These are phyloP conservation scores for Pammene aurita DNA, from an alignment of 2,888 invertebrate species.

Conservation along the genomic window DNA sequence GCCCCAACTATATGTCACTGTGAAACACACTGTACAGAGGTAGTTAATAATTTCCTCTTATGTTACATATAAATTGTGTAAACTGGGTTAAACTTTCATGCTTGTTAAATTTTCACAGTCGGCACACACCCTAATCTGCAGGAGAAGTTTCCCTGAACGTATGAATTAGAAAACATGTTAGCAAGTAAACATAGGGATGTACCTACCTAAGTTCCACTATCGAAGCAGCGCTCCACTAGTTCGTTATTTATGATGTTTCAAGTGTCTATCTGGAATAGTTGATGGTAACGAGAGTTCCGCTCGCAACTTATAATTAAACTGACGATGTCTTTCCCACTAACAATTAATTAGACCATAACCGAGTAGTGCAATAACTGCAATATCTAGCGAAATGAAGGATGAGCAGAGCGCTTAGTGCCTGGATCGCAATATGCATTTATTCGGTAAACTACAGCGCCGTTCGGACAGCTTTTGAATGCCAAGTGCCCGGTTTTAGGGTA, in stretches of 20 bases:
- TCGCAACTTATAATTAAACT: conserved; percentile 69
- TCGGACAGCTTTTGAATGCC: conserved; percentile 31
- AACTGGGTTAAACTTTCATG: conserved; percentile 37
- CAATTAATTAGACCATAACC: conserved; percentile 71
- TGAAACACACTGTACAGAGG: background rate
- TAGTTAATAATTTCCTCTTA: conserved; percentile 8
- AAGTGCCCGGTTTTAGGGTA: conserved; percentile 26
- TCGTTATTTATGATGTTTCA: conserved; percentile 44
- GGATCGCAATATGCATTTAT: conserved; percentile 41
- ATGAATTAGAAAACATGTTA: conserved; percentile 42
- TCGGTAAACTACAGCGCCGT: conserved; percentile 34
- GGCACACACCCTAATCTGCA: conserved; percentile 38
- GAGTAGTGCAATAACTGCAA: conserved; percentile 60
- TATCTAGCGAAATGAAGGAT: conserved; percentile 57
- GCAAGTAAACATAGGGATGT: conserved; percentile 27
- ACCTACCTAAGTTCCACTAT: conserved; percentile 24
- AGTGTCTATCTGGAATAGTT: conserved; percentile 41
- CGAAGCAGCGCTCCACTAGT: conserved; percentile 22
- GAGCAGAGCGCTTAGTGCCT: conserved; percentile 53
- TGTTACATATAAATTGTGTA: conserved; percentile 29
- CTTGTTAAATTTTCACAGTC: conserved; percentile 34
- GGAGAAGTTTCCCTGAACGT: conserved; percentile 29
- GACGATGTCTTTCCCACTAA: conserved; percentile 62
- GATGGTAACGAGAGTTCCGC: conserved; percentile 46
- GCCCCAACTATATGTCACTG: too few species aligned